These are phyloP conservation scores for Rhynchotus rufescens DNA, from an alignment of 2,797 vertebrate species.

Conservation along the genomic window DNA sequence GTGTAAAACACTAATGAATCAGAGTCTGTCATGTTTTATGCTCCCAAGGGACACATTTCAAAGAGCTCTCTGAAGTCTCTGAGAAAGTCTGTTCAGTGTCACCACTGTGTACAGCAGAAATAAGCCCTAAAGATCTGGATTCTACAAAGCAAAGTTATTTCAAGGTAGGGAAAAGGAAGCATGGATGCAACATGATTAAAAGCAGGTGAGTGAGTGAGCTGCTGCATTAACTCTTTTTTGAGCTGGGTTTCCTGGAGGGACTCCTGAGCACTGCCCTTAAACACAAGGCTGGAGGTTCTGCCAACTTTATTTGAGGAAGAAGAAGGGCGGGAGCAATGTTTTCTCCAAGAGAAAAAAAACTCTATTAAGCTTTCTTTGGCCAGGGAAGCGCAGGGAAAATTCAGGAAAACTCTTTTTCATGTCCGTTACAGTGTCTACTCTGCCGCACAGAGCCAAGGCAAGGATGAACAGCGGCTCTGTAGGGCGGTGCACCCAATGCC, in stretches of 20 bases:
- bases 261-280: background rate
- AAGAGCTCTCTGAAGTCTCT: background rate
- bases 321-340: background rate
- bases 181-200: background rate
- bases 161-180: conserved; percentile 9
- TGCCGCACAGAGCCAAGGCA: conserved; percentile 40
- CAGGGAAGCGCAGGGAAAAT: conserved; percentile 53
- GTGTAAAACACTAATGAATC: background rate
- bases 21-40: background rate
- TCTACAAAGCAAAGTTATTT: background rate
- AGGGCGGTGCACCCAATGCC: conserved; percentile 58
- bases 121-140: background rate
- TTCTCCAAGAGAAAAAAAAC: background rate
- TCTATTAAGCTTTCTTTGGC: conserved; percentile 45
- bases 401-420: conserved; percentile 71
- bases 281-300: background rate
- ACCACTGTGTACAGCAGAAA: background rate
- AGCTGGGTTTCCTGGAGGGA: conserved; percentile 47
- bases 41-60: rapidly evolving
- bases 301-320: conserved; percentile 25
- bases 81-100: background rate
- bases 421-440: conserved; percentile 70
- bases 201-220: conserved; percentile 9
- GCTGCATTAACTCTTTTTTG: conserved; percentile 5
- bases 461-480: conserved; percentile 36